These are phyloP conservation scores for Meteorus cinctellus DNA, from an alignment of 2,888 invertebrate species.

Conservation along the genomic window DNA sequence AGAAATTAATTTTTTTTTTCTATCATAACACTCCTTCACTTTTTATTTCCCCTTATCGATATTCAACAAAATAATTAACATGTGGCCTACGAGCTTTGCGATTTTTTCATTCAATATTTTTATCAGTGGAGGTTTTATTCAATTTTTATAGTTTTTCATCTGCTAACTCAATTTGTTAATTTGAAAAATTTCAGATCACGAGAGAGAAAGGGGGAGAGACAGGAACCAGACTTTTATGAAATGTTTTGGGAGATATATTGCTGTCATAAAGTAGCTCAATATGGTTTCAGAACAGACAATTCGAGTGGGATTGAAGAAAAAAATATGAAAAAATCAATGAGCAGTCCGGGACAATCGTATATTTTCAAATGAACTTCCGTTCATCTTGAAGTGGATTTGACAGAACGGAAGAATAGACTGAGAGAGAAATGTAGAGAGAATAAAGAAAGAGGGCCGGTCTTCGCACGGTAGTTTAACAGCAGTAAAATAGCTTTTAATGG, in stretches of 20 bases:
- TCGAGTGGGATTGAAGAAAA: neutral
- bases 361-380: conserved; percentile 6
- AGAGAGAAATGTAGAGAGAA: neutral
- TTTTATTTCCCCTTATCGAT: neutral
- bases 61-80: neutral
- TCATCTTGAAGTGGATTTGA: neutral
- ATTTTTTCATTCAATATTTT: neutral
- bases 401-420: neutral
- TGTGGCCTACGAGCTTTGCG: neutral
- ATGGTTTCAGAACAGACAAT: neutral
- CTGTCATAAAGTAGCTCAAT: too few species aligned
- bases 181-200: too few species aligned
- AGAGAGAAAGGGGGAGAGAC: neutral
- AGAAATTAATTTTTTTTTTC: conserved; percentile 11
- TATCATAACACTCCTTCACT: neutral
- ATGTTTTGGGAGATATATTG: too few species aligned
- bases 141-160: neutral
- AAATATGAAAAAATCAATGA: neutral
- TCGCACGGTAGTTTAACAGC: conserved; percentile 36
- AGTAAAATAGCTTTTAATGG: conserved; percentile 42
- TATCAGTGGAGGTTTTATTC: neutral
- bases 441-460: conserved; percentile 17
- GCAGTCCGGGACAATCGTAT: neutral
- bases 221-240: neutral
- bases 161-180: too few species aligned